Base-by-base conservation (phyloP, 2,888 invertebrate species). In the Leptothorax acervorum region DNA sequence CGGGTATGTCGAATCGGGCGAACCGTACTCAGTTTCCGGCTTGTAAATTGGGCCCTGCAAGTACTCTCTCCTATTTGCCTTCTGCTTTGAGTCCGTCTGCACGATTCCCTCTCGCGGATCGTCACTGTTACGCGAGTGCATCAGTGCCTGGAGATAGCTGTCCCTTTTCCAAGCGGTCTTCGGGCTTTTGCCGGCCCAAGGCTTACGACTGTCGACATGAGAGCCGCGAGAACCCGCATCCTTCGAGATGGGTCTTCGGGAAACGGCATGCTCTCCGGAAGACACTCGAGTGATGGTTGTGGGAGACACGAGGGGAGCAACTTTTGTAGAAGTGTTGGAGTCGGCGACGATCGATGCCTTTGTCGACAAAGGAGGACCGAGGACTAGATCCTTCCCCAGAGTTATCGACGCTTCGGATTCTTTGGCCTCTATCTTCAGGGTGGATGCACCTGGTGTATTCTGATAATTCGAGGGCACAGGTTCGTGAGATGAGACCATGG, bases 121-220 rank as follows among this genome's bases (percentile, higher is more conserved):
- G 94, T 96, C 89, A 95, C 96, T 94, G 94, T 95, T 92, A 93
- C 95, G 93, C 92, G 96, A 96, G 90, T 96, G 96, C 8, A 96
- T 96, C 90, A 97, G 96, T 2, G 97, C 97, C 62, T 97, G 96
- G 88, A 97, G 93, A 91, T 97, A 97, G 3, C 96, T 96, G 93
- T 97, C 97, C 39, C 85, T 90, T 11, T 82, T 90, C n/a, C 88
- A 45, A 9, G 89, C 86, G 0, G 84, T 55, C 66, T 86, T 90
- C 0, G 89, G 82, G 8, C 68, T 87, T n/a, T 82, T 86, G 85
- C 87, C 82, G 62, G 63, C 3, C 31, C 28, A 60, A n/a, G 60
- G 28, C 5, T 68, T 68, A 1, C 8, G 79, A 0, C 35, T 71
- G 12, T 55, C 55, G 39, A 76, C 28, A 1, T 68, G n/a, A 53